Evolutionary conservation across 1,140 invertebrate genomes (phyloP).

Genomic region (Caenorhabditis tropicalis): DNA sequence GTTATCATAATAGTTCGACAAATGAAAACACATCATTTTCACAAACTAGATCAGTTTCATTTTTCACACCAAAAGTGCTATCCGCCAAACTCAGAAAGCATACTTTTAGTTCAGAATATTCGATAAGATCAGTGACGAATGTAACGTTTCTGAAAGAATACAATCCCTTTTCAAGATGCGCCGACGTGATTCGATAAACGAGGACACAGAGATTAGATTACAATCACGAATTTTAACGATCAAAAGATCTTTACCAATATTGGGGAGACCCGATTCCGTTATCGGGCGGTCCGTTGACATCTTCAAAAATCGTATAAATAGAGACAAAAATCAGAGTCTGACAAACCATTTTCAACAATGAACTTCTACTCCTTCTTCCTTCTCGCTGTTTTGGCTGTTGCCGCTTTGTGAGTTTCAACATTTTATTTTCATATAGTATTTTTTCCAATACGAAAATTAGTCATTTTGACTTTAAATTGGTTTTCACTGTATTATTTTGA

Average conservation of each 20-base stretch:
- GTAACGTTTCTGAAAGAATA: not conserved
- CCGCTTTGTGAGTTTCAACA: not conserved
- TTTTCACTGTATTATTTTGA: not conserved
- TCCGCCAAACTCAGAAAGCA: not conserved
- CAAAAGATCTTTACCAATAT: conserved; percentile 24
- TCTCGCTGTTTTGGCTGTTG: not conserved
- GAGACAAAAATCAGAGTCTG: not conserved
- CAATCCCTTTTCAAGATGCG: not conserved
- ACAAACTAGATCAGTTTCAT: not conserved
- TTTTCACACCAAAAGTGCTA: not conserved
- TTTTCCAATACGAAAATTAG: not conserved
- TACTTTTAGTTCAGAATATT: not conserved
- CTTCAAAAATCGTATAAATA: conserved; percentile 17
- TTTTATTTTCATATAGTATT: not conserved
- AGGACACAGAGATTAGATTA: not conserved
- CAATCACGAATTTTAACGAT: conserved; percentile 15
- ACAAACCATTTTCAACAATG: not conserved
- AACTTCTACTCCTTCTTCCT: conserved; percentile 3
- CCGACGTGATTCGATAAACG: not conserved
- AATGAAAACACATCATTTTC: no score
- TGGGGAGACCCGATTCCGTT: not conserved
- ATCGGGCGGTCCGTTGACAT: conserved; percentile 1
- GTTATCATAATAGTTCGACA: no score
- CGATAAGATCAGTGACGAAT: conserved; percentile 1
- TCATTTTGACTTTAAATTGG: not conserved